These are phyloP conservation scores for Zygogramma bicolorata DNA, from an alignment of 2,888 invertebrate species.

Conservation along the genomic window DNA sequence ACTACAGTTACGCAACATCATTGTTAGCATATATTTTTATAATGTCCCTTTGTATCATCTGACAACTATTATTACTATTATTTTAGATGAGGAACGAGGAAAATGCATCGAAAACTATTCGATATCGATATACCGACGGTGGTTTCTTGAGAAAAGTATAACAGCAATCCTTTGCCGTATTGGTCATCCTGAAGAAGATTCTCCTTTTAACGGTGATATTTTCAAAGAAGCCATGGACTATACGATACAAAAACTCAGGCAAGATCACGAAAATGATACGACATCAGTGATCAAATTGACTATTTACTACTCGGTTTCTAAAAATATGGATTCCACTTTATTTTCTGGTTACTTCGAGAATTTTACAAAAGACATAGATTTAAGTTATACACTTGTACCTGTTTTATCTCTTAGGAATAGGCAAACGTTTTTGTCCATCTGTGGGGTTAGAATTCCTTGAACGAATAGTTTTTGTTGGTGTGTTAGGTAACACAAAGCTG, in stretches of 20 bases:
- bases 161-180: conserved; percentile 88
- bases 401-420: conserved; percentile 84
- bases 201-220: conserved; percentile 63
- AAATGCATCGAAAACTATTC: conserved; percentile 85
- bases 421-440: conserved; percentile 85
- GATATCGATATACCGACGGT: conserved; percentile 85
- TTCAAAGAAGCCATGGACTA: conserved; percentile 72
- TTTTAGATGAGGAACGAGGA: conserved; percentile 90
- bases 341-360: conserved; percentile 67
- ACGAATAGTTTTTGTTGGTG: not conserved
- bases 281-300: conserved; percentile 79
- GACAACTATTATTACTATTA: conserved; percentile 5
- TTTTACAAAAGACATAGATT: conserved; percentile 66
- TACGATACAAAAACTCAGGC: conserved; percentile 67
- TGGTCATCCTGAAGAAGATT: conserved; percentile 58
- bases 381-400: conserved; percentile 83
- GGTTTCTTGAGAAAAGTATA: conserved; percentile 91
- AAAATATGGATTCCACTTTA: conserved; percentile 67
- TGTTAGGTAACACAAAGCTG: not conserved
- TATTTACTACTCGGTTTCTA: conserved; percentile 81
- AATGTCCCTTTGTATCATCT: no score
- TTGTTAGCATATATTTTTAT: no score
- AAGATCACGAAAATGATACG: conserved; percentile 68
- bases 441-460: conserved; percentile 81
- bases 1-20: no score